Evolutionary conservation across 2,113 vertebrate species (phyloP), one percentile per base, ranked within the genome.

Genomic region (Ochotona princeps): DNA sequence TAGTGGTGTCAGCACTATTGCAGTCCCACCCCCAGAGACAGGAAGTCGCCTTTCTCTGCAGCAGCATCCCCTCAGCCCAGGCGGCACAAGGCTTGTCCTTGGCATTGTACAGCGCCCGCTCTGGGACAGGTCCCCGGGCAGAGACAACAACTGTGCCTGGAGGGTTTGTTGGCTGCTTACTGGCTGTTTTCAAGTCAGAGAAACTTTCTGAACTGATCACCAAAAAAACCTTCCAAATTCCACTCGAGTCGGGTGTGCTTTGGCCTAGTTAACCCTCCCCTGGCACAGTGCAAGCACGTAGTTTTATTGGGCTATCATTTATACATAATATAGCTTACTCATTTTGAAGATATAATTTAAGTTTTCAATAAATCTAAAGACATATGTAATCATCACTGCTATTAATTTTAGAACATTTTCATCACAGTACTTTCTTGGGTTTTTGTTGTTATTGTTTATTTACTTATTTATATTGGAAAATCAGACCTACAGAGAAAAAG

Each of bases 101-200:
- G 60, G 2, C n/a, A 2, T 57, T n/a, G 63, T 4, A 63, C 30
- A 23, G 23, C 2, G 0, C 15, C 4, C 23, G 17, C 0, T 26
- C 76, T 5, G 20, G 67, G 44, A 2, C 0, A 0, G 18, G 60
- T 13, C 54, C 80, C 30, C 17, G 6, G 2, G 1, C 35, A 0
- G 5, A 28, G 11, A 9, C 21, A 7, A 2, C 4, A 1, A 1
- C 20, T 18, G 20, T 69, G 26, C 17, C 47, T 75, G 38, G 38
- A 6, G 38, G 38, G 3, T 44, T 44, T 44, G 38, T 6, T 28
- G 65, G 47, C 70, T 51, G 14, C 63, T 9, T 7, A 57, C 17
- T 0, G 67, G 6, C 38, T 30, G 20, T 26, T 61, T 49, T 72
- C 73, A 57, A 11, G 26, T 54, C 21, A n/a, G n/a, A 76, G 21